phyloP scores from a whole-genome alignment of 2,113 vertebrate species.

The Rissa tridactyla region DNA sequence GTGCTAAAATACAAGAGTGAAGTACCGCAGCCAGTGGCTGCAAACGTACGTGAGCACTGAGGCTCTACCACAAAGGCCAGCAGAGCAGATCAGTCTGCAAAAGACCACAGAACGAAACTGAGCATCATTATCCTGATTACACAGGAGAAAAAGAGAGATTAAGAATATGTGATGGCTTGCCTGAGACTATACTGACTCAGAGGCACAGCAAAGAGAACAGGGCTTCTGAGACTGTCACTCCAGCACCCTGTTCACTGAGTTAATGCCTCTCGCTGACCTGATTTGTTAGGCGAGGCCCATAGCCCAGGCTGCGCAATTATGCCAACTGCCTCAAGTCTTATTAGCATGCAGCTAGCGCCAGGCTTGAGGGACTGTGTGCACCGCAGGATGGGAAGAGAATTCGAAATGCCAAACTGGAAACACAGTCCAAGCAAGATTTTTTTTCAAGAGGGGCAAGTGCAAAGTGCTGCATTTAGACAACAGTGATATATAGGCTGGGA shows the following conservation, averaged over 20 bases:
- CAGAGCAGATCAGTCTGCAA: neutral
- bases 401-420: neutral
- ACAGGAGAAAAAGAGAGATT: slow-evolving; percentile 1
- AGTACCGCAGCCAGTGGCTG: neutral
- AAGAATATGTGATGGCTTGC: slow-evolving; percentile 8
- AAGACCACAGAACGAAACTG: neutral
- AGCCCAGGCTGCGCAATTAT: neutral
- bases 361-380: neutral
- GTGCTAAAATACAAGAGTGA: neutral
- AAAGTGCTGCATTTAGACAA: neutral
- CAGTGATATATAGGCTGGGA: neutral
- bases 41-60: neutral
- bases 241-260: neutral
- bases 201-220: neutral
- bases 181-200: neutral
- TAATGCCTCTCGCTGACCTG: neutral
- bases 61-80: neutral
- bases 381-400: neutral
- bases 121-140: slow-evolving; percentile 35
- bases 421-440: neutral
- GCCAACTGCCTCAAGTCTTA: neutral
- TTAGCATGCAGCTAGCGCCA: neutral
- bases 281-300: neutral
- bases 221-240: neutral
- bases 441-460: neutral